Evolutionary conservation across 2,113 vertebrate species (phyloP), one percentile per base, ranked within the genome.

Genomic region (Nothocercus nigrocapillus): DNA sequence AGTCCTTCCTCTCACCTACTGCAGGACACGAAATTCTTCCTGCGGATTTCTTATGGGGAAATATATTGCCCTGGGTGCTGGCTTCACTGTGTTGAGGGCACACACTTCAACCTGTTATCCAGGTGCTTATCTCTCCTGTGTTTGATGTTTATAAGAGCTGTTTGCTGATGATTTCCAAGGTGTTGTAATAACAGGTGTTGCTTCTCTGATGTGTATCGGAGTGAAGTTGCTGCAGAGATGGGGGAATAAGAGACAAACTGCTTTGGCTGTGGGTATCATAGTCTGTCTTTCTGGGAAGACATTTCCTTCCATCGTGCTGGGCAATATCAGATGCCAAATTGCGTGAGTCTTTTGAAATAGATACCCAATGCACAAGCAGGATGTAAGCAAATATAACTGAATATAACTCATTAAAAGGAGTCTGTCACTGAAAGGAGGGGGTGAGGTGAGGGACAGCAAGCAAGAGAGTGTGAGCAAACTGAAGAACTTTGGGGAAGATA

Each of bases 241-340:
- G 67, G 1, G 9, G 44, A 82, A 72, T 16, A 70, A 44, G 45
- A 61, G 27, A 32, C 0, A 0, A 14, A 34, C 36, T 24, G 19
- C 34, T 88, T 61, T 1, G 1, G 27, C 59, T 62, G 63, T 1
- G 0, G 63, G 34, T 77, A 19, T 0, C 0, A 24, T 9, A 45
- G 7, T 28, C 21, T 67, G 7, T 64, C 61, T 58, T 85, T 53
- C 74, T 63, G 56, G 16, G 42, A 11, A 86, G 44, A 68, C 21
- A 9, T 78, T 67, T 89, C 13, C 36, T 89, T 74, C 40, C n/a
- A 67, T 27, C 20, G n/a, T 18, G 15, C 7, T n/a, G 22, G 11
- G 30, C 1, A 10, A 66, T 45, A 63, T n/a, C 38, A 13, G 12
- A 9, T 40, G 21, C 42, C 64, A 15, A 19, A 0, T 1, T 51